These are phyloP conservation scores for Dicyrtoma fusca DNA, from an alignment of 2,888 invertebrate genomes.

Conservation along the genomic window DNA sequence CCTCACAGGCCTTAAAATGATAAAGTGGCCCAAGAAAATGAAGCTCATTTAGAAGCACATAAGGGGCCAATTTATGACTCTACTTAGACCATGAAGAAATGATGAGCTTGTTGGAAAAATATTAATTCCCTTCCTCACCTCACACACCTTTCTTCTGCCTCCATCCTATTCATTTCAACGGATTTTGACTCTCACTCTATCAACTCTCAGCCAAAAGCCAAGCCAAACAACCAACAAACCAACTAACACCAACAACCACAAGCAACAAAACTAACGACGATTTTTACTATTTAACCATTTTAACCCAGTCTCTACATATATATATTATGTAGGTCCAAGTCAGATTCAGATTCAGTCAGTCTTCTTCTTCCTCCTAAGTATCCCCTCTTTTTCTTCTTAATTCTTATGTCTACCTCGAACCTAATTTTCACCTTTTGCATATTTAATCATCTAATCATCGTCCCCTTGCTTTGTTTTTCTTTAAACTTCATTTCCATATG, in stretches of 20 bases:
- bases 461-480: no score
- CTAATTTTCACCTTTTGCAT: no score
- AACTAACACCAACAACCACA: not conserved
- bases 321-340: not conserved
- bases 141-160: no score
- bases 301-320: conserved; percentile 13
- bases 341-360: not conserved
- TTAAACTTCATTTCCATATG: no score
- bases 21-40: conserved; percentile 48
- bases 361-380: not conserved
- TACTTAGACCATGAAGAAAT: conserved; percentile 38
- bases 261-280: not conserved
- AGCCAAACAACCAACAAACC: not conserved
- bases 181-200: no score
- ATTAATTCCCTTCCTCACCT: conserved; percentile 37
- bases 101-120: conserved; percentile 35
- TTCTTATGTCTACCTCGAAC: no score
- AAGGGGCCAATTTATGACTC: conserved; percentile 46
- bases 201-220: no score
- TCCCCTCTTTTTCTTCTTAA: not conserved
- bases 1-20: conserved; percentile 46
- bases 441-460: no score
- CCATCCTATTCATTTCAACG: no score
- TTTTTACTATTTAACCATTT: conserved; percentile 13
- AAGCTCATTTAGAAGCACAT: conserved; percentile 49